Base-by-base conservation (phyloP, 2,113 vertebrate species). In the Nibea albiflora region DNA sequence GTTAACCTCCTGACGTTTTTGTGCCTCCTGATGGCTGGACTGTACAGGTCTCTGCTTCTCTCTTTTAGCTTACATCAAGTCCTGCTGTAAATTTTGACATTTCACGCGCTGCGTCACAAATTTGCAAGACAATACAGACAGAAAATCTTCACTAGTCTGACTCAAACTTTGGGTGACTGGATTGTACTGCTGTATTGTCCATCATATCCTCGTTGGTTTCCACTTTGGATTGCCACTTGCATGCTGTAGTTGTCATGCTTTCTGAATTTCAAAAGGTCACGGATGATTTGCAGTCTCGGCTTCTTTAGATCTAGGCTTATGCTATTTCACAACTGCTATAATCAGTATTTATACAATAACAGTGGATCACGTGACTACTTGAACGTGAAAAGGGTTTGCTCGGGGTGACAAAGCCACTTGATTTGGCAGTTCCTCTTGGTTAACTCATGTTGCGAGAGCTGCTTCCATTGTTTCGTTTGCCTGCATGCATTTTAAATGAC, bases 1-100 rank as follows among this genome's bases (percentile, higher is more conserved):
- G 20, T 71, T 78, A 60, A 70, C 68, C n/a, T 78, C 54, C 69
- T 50, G 58, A 53, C 24, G 11, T 28, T 61, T 61, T 39, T 62
- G 53, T 19, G 17, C n/a, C 49, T 35, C 35, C 35, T 39, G 35
- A 39, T 39, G 35, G 8, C 8, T 9, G 35, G 56, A 14, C 20
- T 35, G 14, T 8, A 17, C 1, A 31, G 35, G 11, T 35, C 6
- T 35, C 16, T 22, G 7, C 24, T 24, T 6, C 20, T 64, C 4
- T 35, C 11, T 35, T 19, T 10, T 10, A 24, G 31, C 7, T 31
- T 8, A 19, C 68, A 31, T 54, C 6, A 53, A 26, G 35, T 12
- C 22, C 35, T 20, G 17, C n/a, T 61, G 20, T 22, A 42, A 7
- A 8, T 47, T 10, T 4, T 58, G 53, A 46, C 15, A 42, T 44